phyloP scores from a whole-genome alignment of 1,140 invertebrate genomes.

The Drosophila fuyamai region DNA sequence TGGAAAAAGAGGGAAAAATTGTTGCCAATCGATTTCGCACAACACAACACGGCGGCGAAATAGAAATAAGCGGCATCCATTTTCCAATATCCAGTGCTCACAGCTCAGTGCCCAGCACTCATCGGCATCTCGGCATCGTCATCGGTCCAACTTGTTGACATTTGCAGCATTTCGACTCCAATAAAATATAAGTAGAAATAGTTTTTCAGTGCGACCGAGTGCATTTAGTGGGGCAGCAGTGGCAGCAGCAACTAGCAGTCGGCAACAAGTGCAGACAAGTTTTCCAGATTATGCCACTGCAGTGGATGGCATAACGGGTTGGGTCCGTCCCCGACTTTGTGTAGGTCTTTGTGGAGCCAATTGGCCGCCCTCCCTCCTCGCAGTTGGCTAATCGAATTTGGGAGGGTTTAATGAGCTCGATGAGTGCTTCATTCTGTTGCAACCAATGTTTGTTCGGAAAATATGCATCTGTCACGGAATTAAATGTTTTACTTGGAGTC shows the following conservation, averaged over 20 bases:
- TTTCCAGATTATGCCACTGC: constrained; percentile 43
- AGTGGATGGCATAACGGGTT: constrained; percentile 47
- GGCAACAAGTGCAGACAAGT: constrained; percentile 73
- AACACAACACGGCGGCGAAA: constrained; percentile 11
- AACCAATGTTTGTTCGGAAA: background rate
- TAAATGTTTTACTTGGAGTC: background rate
- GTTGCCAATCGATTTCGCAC: constrained; percentile 77
- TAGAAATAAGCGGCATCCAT: constrained; percentile 54
- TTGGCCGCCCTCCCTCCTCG: background rate
- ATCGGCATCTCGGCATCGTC: constrained; percentile 62
- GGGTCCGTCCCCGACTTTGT: constrained; percentile 20
- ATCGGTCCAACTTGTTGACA: constrained; percentile 73
- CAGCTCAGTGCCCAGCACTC: constrained; percentile 40
- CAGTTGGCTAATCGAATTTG: constrained; percentile 2
- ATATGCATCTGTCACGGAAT: background rate
- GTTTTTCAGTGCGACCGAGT: constrained; percentile 57
- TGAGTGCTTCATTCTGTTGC: background rate
- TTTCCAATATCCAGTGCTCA: constrained; percentile 11
- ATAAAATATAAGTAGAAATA: constrained; percentile 80
- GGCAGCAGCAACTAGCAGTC: constrained; percentile 20
- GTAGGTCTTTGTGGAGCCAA: constrained; percentile 19
- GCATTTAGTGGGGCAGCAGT: constrained; percentile 66
- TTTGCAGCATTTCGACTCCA: constrained; percentile 69
- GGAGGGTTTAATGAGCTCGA: constrained; percentile 18
- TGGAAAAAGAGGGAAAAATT: constrained; percentile 67